phyloP scores from a whole-genome alignment of 2,888 invertebrate genomes.

The Ethmia dodecea region DNA sequence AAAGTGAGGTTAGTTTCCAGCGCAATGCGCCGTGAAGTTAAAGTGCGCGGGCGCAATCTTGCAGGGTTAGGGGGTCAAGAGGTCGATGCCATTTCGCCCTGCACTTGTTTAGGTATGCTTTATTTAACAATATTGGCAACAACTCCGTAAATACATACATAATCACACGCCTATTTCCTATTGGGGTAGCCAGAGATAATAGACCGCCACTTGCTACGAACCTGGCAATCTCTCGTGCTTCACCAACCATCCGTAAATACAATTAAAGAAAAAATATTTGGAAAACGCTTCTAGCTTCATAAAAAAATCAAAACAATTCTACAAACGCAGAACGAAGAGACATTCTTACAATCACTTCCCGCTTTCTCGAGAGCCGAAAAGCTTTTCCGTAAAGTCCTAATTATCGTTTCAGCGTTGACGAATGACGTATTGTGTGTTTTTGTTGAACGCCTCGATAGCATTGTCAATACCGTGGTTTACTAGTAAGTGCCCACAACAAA shows the following conservation, averaged over 20 bases:
- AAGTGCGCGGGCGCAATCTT: constrained; percentile 32
- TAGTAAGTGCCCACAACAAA: constrained; percentile 24
- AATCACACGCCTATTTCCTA: no score
- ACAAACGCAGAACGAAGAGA: no score
- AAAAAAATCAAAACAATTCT: no score
- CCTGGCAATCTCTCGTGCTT: no score
- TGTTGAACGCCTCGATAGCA: not conserved
- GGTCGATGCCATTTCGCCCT: constrained; percentile 43
- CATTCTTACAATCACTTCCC: constrained; percentile 22
- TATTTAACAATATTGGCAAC: no score
- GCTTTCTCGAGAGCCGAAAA: constrained; percentile 21
- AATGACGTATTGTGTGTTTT: constrained; percentile 1
- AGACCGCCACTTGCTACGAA: no score
- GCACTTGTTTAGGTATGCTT: no score
- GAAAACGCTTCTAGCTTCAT: no score
- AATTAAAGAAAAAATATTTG: no score
- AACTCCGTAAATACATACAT: no score
- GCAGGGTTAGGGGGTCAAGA: constrained; percentile 60
- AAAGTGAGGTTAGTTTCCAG: constrained; percentile 59
- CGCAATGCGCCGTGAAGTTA: constrained; percentile 44
- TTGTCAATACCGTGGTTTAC: not conserved
- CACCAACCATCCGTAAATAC: no score
- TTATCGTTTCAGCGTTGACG: not conserved
- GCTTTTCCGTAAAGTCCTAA: constrained; percentile 1
- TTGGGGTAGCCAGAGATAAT: no score